Evolutionary conservation across 1,140 invertebrate genomes (phyloP).

Genomic region (Drosophila parvula): DNA sequence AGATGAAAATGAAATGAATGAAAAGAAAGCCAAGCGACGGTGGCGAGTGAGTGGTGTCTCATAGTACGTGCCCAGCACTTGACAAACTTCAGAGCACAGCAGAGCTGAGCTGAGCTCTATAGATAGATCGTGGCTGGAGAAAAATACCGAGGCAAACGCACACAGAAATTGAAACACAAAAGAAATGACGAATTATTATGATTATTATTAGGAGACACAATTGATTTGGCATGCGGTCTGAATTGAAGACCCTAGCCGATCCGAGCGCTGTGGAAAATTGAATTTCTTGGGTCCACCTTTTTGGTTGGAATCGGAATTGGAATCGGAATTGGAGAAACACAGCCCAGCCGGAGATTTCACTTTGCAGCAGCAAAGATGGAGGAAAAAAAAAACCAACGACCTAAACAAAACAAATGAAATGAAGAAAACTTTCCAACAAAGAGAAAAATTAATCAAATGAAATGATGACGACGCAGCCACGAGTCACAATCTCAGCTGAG

Average conservation of each 20-base stretch:
- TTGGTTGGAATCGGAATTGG: constrained; percentile 46
- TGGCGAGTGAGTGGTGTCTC: constrained; percentile 7
- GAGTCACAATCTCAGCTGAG: constrained; percentile 59
- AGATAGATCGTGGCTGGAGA: constrained; percentile 18
- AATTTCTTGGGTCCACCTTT: constrained; percentile 46
- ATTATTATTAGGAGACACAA: constrained; percentile 64
- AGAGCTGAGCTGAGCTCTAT: background rate
- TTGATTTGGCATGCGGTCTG: constrained; percentile 75
- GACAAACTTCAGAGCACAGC: constrained; percentile 49
- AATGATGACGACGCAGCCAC: constrained; percentile 68
- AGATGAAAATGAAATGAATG: constrained; percentile 59
- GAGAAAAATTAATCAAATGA: constrained; percentile 77
- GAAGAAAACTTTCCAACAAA: constrained; percentile 64
- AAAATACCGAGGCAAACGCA: constrained; percentile 6
- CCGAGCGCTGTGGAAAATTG: constrained; percentile 74
- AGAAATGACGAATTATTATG: constrained; percentile 57
- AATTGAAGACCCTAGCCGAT: constrained; percentile 65
- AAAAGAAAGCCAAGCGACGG: constrained; percentile 46
- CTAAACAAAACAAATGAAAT: constrained; percentile 71
- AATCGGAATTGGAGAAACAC: constrained; percentile 54
- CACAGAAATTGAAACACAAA: constrained; percentile 36
- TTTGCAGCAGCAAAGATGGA: constrained; percentile 59
- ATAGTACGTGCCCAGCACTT: constrained; percentile 60
- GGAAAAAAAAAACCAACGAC: constrained; percentile 24
- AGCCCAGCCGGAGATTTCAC: constrained; percentile 70